Evolutionary conservation across 2,888 invertebrate genomes (phyloP), one percentile per base, ranked within the genome.

Genomic region (Coenonympha arcania): DNA sequence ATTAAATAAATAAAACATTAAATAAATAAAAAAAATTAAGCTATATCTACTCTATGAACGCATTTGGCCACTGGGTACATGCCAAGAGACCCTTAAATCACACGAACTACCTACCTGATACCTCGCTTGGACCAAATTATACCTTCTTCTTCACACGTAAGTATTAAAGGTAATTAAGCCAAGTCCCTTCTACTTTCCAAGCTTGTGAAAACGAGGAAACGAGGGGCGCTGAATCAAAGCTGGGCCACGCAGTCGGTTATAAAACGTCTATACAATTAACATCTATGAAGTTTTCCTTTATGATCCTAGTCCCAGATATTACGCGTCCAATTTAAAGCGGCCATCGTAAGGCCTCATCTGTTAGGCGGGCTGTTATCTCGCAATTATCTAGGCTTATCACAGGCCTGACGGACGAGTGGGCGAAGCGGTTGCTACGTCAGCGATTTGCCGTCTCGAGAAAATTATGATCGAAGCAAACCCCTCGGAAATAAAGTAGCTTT

Each of bases 381-480:
- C 56, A 59, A 59, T 59, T 61, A 63, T 63, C 63, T 63, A 37
- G 44, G 49, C 55, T 57, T 59, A 60, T 57, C 61, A 56, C 20
- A 46, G 47, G 39, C 26, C 47, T 49, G 57, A 56, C 58, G 54
- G 55, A 47, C 51, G 57, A 57, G 64, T 64, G 61, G 62, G 62
- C 58, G 63, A 54, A 40, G 43, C 60, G 60, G 60, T 57, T 60
- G 59, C 60, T 48, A 57, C 53, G 61, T 63, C 65, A 59, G 59
- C 64, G 60, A 59, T 62, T 50, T 58, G 57, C 47, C 46, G 58
- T 54, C 59, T 58, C 53, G 60, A 58, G 61, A 60, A 63, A 65
- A 62, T 65, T 65, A 65, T 60, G 56, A 54, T 55, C 59, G 50
- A 39, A 49, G 44, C 37, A 47, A 48, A 55, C 52, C 43, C 42